Percentiles rank a stretch among this genome's conserved stretches.
These are phyloP conservation scores for Theropithecus gelada DNA, from an alignment of 2,113 vertebrate species.

Conservation along the genomic window DNA sequence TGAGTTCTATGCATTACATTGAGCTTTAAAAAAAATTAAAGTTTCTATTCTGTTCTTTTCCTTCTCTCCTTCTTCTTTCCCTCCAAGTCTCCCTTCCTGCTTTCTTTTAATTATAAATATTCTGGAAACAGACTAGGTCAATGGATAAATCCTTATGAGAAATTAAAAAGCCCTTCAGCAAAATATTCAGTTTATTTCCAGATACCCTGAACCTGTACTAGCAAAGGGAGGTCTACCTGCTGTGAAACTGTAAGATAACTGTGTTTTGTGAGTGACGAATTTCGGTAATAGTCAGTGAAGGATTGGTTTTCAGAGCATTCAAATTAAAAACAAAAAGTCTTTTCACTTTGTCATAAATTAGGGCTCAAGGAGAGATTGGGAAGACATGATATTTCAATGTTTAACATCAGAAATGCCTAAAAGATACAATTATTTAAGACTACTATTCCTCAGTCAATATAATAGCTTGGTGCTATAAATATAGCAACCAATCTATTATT, in stretches of 20 bases:
- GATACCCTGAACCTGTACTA: constrained; percentile 12
- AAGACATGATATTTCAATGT: constrained; percentile 30
- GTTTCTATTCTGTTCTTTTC: constrained; percentile 44
- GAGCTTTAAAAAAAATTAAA: constrained; percentile 77
- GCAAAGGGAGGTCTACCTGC: constrained; percentile 53
- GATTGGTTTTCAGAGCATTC: constrained; percentile 68
- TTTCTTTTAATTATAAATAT: constrained; percentile 47
- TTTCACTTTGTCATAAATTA: constrained; percentile 56
- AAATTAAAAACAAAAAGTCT: constrained; percentile 34
- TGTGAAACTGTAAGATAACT: constrained; percentile 74
- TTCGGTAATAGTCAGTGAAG: constrained; percentile 67
- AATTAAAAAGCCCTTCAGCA: constrained; percentile 44
- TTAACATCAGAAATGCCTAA: constrained; percentile 44
- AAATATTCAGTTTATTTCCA: constrained; percentile 42
- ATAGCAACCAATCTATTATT: constrained; percentile 54
- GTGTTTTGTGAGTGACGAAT: constrained; percentile 71
- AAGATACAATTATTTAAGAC: constrained; percentile 59
- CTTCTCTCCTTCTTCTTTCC: background rate
- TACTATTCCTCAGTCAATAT: constrained; percentile 41
- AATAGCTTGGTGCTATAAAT: constrained; percentile 54
- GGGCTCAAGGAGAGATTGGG: background rate
- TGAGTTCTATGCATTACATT: constrained; percentile 71
- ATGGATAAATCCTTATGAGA: constrained; percentile 45
- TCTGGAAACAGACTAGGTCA: constrained; percentile 56
- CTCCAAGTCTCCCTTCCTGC: background rate